phyloP scores from a whole-genome alignment of 2,888 invertebrate genomes.

The Nephrotoma appendiculata region DNA sequence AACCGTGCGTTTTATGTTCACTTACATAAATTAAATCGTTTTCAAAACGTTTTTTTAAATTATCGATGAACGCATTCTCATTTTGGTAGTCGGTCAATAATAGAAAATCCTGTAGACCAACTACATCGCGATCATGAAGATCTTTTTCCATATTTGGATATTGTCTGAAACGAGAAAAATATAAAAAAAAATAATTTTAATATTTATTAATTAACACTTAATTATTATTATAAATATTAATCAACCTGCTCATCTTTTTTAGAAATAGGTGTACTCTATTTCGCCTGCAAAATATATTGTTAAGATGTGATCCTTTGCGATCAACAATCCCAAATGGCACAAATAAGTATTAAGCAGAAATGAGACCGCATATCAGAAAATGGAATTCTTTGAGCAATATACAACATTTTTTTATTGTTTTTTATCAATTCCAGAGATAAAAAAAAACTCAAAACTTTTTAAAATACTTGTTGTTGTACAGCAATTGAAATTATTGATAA shows the following conservation, averaged over 20 bases:
- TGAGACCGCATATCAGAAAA: not conserved
- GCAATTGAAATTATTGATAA: not conserved
- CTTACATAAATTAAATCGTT: slow-evolving; percentile 87
- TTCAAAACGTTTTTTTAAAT: slow-evolving; percentile 69
- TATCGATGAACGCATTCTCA: slow-evolving; percentile 72
- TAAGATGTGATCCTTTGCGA: not conserved
- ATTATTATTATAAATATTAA: not conserved
- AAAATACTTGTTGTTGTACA: not conserved
- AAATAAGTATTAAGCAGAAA: not conserved
- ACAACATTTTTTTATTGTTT: not conserved
- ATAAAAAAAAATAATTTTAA: not conserved
- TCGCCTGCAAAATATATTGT: not conserved
- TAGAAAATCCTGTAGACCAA: slow-evolving; percentile 86
- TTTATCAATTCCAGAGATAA: not conserved
- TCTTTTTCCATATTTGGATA: slow-evolving; percentile 56
- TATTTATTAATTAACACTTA: not conserved
- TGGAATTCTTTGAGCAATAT: not conserved
- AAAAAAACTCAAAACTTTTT: not conserved
- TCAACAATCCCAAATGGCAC: not conserved
- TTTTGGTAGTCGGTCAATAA: slow-evolving; percentile 73
- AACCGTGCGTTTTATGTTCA: slow-evolving; percentile 16
- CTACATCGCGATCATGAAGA: slow-evolving; percentile 68
- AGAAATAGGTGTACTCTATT: not conserved
- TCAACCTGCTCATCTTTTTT: not conserved
- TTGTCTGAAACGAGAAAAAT: slow-evolving; percentile 4